Conservation (phyloP, 2,797 vertebrate species). For the Oceanodroma leucorhoa region DNA sequence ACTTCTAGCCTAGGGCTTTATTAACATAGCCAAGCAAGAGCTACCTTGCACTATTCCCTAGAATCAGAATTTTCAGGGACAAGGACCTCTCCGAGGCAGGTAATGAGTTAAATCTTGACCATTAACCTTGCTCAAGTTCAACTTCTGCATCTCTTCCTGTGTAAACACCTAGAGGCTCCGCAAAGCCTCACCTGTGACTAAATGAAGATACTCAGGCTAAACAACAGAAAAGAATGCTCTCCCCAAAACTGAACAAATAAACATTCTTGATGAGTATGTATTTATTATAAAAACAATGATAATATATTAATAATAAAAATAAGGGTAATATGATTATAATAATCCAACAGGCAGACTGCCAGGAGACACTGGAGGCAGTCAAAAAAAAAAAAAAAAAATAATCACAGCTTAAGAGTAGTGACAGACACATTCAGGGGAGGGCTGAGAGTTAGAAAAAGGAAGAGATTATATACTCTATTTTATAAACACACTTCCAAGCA, state of each 20-base stretch:
- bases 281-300: neutral
- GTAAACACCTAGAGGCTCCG: neutral
- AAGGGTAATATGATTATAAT: neutral
- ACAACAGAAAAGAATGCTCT: neutral
- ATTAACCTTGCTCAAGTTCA: neutral
- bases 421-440: neutral
- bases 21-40: neutral
- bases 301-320: neutral
- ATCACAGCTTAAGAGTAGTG: neutral
- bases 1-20: neutral
- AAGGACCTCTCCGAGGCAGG: neutral
- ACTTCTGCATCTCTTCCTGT: neutral
- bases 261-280: neutral
- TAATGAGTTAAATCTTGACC: neutral
- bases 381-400: neutral
- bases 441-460: neutral
- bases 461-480: neutral
- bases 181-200: neutral
- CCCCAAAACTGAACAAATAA: neutral
- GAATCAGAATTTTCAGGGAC: neutral
- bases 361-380: neutral
- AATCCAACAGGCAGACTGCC: neutral
- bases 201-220: neutral
- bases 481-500: neutral
- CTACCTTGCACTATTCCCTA: neutral